phyloP scores from a whole-genome alignment of 2,888 invertebrate genomes.

The Rhimphoctona megacephalus region DNA sequence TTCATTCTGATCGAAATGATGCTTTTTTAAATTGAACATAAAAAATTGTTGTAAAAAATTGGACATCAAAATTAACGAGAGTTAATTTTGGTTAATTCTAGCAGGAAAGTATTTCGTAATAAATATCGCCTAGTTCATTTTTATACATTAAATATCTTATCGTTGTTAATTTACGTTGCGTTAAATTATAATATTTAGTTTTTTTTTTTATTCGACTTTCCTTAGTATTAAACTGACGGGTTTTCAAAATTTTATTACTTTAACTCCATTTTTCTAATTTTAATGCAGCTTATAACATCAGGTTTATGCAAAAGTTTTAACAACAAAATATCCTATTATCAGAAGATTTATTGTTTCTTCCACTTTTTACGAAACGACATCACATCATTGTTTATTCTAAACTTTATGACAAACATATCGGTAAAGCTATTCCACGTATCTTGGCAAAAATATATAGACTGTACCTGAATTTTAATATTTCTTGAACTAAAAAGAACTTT shows the following conservation, averaged over 20 bases:
- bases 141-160: background rate
- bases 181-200: background rate
- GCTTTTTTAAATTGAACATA: background rate
- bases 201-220: background rate
- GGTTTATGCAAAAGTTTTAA: background rate
- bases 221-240: background rate
- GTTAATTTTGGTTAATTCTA: background rate
- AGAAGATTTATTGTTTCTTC: background rate
- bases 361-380: background rate
- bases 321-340: background rate
- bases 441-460: background rate
- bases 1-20: background rate
- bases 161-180: background rate
- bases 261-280: background rate
- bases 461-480: background rate
- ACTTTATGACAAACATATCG: background rate
- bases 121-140: background rate
- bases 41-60: background rate
- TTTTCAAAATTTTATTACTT: background rate
- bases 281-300: too few relatives aligned
- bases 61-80: too few relatives aligned
- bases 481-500: background rate
- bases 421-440: background rate
- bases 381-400: background rate
- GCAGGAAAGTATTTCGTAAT: background rate